Evolutionary conservation across 2,888 invertebrate species (phyloP), one percentile per base, ranked within the genome.

Genomic region (Diaphora mendica): DNA sequence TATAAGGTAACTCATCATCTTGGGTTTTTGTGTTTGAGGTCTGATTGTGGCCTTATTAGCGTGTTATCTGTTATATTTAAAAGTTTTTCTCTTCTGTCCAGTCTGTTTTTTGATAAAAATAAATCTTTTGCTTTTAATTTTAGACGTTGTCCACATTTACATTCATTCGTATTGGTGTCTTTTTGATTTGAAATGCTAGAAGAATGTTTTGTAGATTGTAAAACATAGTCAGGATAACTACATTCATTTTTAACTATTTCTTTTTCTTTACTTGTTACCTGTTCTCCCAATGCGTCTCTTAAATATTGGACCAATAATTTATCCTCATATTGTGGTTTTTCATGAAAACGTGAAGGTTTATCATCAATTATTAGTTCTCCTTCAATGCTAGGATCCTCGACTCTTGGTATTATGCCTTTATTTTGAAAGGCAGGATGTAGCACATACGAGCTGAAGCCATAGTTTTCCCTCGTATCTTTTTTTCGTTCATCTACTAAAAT

Each of bases 271-370:
- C 39, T 48, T 35, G 51, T 26, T 33, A 72, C 66, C 48, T 82
- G 72, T 44, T 79, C 78, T 70, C 77, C 78, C 35, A 84, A 70
- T 30, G 79, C 73, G 26, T 84, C 81, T 69, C 82, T 80, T 66
- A 86, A 72, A 68, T 80, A 84, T 72, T 79, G 74, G 51, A 82
- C 79, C 42, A 86, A 64, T 48, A 82, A 64, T 73, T 81, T 82
- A 65, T 80, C 83, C 20, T 79, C 75, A 17, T 84, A 82, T 70
- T 73, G 79, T 11, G 71, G 55, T 48, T 73, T 76, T 26, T 79
- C 81, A 35, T 51, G 65, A n/a, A 39, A 17, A 68, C 33, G 74
- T 44, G 67, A 73, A 55, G 35, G 33, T 26, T 72, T 74, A 15
- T 68, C 75, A 7, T 77, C 73, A 35, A 74, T 74, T n/a, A 75